phyloP scores from a whole-genome alignment of 2,113 vertebrate species.

The Stigmatopora nigra region DNA sequence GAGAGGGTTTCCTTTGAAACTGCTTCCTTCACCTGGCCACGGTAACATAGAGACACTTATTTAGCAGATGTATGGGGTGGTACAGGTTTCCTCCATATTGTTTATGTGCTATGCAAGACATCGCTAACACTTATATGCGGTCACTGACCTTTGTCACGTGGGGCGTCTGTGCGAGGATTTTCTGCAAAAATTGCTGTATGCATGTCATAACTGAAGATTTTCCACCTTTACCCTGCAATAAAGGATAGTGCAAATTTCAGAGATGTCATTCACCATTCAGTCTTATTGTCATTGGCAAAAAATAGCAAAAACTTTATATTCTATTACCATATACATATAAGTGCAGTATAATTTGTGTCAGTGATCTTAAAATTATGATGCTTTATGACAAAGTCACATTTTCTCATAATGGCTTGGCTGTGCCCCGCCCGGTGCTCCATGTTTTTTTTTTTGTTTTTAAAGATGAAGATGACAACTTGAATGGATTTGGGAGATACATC shows the following conservation, averaged over 20 bases:
- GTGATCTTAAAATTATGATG: too few species aligned
- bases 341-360: too few species aligned
- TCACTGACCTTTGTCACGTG: constrained; percentile 35
- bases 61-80: constrained; percentile 28
- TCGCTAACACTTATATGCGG: constrained; percentile 31
- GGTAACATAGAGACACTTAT: constrained; percentile 51
- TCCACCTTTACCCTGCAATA: neutral
- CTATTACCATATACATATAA: too few species aligned
- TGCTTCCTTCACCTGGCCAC: constrained; percentile 53
- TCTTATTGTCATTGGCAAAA: neutral
- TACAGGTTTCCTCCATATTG: constrained; percentile 41
- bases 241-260: neutral
- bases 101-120: constrained; percentile 23
- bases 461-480: too few species aligned
- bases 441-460: too few species aligned
- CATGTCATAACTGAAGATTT: neutral
- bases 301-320: too few species aligned
- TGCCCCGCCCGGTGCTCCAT: too few species aligned
- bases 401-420: too few species aligned
- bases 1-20: constrained; percentile 50
- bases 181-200: neutral
- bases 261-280: neutral
- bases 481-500: too few species aligned
- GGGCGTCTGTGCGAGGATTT: neutral
- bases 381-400: too few species aligned